Conservation (phyloP, 2,113 vertebrate species). For the Callipepla californica region DNA sequence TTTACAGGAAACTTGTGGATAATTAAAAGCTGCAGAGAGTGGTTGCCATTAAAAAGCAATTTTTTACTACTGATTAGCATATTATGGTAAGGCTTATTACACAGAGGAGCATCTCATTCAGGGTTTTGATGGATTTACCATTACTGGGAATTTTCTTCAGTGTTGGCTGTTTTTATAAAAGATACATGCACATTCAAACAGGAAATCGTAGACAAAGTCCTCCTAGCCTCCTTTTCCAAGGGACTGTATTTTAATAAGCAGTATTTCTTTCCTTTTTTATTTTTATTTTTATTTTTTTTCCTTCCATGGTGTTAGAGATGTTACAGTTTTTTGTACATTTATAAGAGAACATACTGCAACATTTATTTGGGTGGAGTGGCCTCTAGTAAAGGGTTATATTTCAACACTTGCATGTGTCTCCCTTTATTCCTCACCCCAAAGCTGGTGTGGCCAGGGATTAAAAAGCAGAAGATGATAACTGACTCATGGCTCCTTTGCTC, state of each 20-base stretch:
- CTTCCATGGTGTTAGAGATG: background rate
- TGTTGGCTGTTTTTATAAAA: background rate
- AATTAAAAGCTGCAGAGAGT: slow-evolving; percentile 10
- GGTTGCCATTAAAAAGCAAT: background rate
- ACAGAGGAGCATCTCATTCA: background rate
- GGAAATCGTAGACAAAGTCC: background rate
- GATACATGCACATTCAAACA: background rate
- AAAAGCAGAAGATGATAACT: background rate
- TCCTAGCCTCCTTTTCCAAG: background rate
- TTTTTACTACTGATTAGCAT: slow-evolving; percentile 42
- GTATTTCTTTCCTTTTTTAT: background rate
- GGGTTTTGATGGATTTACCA: background rate
- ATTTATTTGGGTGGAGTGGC: background rate
- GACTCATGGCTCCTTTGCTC: background rate
- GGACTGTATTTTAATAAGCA: background rate
- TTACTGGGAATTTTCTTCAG: slow-evolving; percentile 6
- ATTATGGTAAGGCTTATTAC: slow-evolving; percentile 23
- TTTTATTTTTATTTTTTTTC: background rate
- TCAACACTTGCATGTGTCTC: background rate
- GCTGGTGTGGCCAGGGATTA: background rate
- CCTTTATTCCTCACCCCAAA: background rate
- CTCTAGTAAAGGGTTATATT: background rate
- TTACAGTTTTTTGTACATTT: background rate
- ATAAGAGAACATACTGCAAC: background rate
- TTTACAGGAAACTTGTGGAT: background rate